phyloP scores from a whole-genome alignment of 2,888 invertebrate species.

The Cryptocheilus praepositus region DNA sequence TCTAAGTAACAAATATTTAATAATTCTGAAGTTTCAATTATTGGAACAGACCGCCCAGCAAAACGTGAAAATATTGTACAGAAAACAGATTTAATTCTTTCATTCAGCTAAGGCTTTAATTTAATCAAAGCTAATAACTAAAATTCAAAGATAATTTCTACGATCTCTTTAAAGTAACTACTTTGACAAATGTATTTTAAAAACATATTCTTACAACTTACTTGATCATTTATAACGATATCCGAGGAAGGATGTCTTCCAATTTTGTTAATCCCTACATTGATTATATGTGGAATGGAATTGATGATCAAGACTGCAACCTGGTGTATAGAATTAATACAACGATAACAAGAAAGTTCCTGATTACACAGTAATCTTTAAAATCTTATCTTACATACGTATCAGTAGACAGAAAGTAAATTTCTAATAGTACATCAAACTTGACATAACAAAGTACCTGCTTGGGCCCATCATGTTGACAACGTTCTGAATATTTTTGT shows the following conservation, averaged over 20 bases:
- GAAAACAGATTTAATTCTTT: too few relatives aligned
- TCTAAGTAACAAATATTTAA: too few relatives aligned
- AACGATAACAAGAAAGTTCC: not conserved
- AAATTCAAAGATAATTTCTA: too few relatives aligned
- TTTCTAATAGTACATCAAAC: not conserved
- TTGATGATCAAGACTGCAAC: conserved; percentile 43
- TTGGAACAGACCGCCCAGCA: too few relatives aligned
- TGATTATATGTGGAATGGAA: conserved; percentile 32
- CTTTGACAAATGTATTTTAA: not conserved
- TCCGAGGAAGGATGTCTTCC: conserved; percentile 47
- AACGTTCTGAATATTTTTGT: not conserved
- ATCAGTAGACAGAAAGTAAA: not conserved
- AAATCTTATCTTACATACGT: not conserved
- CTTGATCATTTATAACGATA: conserved; percentile 43
- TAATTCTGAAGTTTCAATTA: too few relatives aligned
- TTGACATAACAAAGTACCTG: conserved; percentile 16
- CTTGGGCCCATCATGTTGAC: not conserved
- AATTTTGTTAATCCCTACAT: conserved; percentile 49
- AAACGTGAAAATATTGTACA: too few relatives aligned
- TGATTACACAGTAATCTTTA: not conserved
- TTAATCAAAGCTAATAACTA: too few relatives aligned
- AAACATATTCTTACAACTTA: conserved; percentile 34
- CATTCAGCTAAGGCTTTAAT: too few relatives aligned
- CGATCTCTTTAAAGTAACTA: too few relatives aligned
- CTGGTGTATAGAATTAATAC: conserved; percentile 34